Evolutionary conservation across 1,140 invertebrate genomes (phyloP), one percentile per base, ranked within the genome.

Genomic region (Proctacanthus coquilletti): DNA sequence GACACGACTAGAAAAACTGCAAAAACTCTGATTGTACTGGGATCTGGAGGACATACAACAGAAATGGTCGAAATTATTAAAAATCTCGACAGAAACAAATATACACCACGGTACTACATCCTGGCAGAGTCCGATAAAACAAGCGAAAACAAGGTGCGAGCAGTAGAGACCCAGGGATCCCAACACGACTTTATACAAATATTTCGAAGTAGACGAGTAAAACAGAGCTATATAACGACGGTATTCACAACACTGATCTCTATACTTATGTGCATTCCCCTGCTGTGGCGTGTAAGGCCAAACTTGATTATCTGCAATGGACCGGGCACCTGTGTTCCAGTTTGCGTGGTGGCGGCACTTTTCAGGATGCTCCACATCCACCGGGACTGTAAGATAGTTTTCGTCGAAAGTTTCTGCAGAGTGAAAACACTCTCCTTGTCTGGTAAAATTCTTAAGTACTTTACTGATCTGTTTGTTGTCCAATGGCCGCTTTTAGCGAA

Each of bases 401-500:
- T 89, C 63, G 67, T 96, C 33, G 93, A 98, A 65, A 96, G 91
- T 57, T 77, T 93, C 48, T 98, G 93, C 53, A 69, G 93, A 49
- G 89, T 95, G 1, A 73, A 82, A 50, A 79, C 74, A 15, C 63
- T 96, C 9, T 98, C 93, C 4, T 56, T 98, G 6, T 80, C 79
- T 45, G 93, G 87, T 4, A 81, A 80, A 63, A 80, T 97, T 43
- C 63, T 97, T 14, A 75, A 84, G 51, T 77, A 74, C 46, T 59
- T 94, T 52, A 77, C 75, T 27, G 84, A 97, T 66, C 63, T 82
- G 49, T 70, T 95, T 55, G 63, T 96, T 45, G 88, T 97, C 3
- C 92, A 95, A 52, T 98, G 93, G 92, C 77, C 78, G 18, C 55
- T 73, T 29, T 51, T 88, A 19, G 59, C 63, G 21, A 49, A 64